Evolutionary conservation across 2,113 vertebrate species (phyloP).

Genomic region (Myiozetetes cayanensis): DNA sequence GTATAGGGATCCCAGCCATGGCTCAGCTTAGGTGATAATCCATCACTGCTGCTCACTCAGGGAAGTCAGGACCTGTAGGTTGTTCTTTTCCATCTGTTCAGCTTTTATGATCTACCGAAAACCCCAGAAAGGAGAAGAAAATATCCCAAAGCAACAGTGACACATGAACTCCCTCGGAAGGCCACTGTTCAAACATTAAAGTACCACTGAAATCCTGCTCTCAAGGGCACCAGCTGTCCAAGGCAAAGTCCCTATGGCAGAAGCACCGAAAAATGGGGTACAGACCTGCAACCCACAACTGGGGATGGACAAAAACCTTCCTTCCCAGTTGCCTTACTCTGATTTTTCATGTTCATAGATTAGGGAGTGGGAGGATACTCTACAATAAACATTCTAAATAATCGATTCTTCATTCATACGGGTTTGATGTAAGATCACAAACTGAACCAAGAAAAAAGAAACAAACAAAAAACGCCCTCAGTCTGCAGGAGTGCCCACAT

Average conservation of each 20-base stretch:
- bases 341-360: not conserved
- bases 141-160: not conserved
- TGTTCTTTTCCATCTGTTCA: not conserved
- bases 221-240: not conserved
- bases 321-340: rapidly evolving
- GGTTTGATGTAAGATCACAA: not conserved
- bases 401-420: not conserved
- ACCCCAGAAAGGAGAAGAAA: not conserved
- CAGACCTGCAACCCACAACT: rapidly evolving
- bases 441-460: not conserved
- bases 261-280: not conserved
- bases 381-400: not conserved
- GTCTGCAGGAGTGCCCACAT: not conserved
- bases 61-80: not conserved
- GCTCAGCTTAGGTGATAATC: not conserved
- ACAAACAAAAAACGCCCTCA: not conserved
- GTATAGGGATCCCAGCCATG: rapidly evolving
- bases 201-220: not conserved
- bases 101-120: not conserved
- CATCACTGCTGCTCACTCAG: not conserved
- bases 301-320: not conserved
- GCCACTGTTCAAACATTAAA: rapidly evolving
- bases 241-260: not conserved
- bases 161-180: not conserved
- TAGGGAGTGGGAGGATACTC: not conserved